These are phyloP conservation scores for Lophotriccus pileatus DNA, from an alignment of 2,797 vertebrate species.

Conservation along the genomic window DNA sequence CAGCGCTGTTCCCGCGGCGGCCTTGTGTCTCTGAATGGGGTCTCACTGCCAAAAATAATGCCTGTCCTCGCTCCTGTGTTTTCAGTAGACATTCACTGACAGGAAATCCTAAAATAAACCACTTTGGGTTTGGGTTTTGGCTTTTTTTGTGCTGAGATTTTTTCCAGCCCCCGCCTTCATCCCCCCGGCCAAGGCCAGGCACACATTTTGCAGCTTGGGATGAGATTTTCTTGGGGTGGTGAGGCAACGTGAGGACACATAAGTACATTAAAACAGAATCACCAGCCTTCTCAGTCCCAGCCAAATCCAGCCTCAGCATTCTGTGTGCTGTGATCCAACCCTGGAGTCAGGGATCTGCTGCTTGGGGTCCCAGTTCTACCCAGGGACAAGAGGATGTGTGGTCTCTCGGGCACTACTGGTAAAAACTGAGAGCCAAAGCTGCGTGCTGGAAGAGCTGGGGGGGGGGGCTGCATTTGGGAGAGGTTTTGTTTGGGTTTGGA, in stretches of 20 bases:
- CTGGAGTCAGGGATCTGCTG: neutral
- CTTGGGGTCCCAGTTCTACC: neutral
- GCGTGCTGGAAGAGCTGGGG: fast-evolving
- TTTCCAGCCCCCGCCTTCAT: neutral
- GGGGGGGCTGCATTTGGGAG: neutral
- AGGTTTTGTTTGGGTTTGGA: neutral
- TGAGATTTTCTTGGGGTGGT: neutral
- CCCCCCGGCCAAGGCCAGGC: neutral
- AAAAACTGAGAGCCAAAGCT: neutral
- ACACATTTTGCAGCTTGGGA: neutral
- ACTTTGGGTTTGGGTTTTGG: constrained; percentile 35
- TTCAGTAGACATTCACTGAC: constrained; percentile 46
- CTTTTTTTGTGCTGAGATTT: constrained; percentile 17
- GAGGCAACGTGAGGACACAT: neutral
- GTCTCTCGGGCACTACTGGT: fast-evolving
- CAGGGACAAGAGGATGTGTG: neutral
- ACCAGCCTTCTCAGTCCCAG: neutral
- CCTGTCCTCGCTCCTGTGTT: constrained; percentile 28
- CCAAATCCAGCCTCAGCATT: fast-evolving
- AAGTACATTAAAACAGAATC: neutral
- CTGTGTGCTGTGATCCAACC: neutral
- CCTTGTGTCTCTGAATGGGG: constrained; percentile 33
- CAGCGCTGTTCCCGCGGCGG: fast-evolving
- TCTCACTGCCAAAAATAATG: constrained; percentile 54
- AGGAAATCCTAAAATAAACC: constrained; percentile 65